phyloP scores from a whole-genome alignment of 2,113 vertebrate species.

The Odobenus rosmarus region DNA sequence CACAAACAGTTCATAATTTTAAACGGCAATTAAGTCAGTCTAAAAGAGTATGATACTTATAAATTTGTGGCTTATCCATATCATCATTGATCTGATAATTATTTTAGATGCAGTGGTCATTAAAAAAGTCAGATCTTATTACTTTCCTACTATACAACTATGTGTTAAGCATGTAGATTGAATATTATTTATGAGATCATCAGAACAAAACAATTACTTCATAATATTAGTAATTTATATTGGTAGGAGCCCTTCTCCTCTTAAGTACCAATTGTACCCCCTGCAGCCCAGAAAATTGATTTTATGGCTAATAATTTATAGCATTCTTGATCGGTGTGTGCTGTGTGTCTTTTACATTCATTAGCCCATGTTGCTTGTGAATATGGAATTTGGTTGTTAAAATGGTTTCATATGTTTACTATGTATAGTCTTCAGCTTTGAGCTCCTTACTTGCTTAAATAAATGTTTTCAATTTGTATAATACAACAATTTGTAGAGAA shows the following conservation, averaged over 20 bases:
- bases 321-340: constrained; percentile 70
- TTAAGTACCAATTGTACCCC: constrained; percentile 68
- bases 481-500: constrained; percentile 85
- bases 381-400: constrained; percentile 82
- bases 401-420: constrained; percentile 83
- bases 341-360: constrained; percentile 76
- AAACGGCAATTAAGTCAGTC: background rate
- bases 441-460: constrained; percentile 83
- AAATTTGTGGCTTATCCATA: constrained; percentile 10
- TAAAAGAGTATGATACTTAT: background rate
- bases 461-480: constrained; percentile 87
- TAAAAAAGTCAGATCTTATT: constrained; percentile 52
- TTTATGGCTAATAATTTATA: constrained; percentile 80
- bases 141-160: constrained; percentile 12
- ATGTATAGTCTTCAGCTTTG: constrained; percentile 80
- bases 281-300: constrained; percentile 76
- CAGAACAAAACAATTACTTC: constrained; percentile 68
- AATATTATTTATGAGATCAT: constrained; percentile 65
- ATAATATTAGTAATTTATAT: constrained; percentile 63
- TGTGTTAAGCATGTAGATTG: constrained; percentile 56
- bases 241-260: constrained; percentile 56
- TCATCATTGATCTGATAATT: constrained; percentile 29
- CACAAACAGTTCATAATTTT: constrained; percentile 43
- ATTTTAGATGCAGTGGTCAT: constrained; percentile 25
- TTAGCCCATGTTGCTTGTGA: constrained; percentile 78